Percentiles rank a stretch among this genome's conserved stretches.
Evolutionary conservation across 2,888 invertebrate species (phyloP).

Genomic region (Heliconius ethilla): DNA sequence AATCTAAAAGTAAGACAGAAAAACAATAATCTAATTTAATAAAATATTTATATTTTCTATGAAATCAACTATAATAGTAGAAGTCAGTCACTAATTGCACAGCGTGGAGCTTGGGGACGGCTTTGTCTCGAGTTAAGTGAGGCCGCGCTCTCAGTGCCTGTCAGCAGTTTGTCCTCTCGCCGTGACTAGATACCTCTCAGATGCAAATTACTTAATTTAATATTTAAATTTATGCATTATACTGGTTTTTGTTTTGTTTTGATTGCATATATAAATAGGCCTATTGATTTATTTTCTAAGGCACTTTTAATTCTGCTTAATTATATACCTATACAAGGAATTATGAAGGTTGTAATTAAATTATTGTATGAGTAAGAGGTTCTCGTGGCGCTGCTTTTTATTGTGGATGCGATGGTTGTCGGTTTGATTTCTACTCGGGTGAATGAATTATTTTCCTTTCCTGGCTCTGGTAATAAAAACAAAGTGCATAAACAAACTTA

Average conservation of each 20-base stretch:
- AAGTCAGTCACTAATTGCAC: slow-evolving; percentile 20
- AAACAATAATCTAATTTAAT: not conserved
- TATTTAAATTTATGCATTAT: slow-evolving; percentile 2
- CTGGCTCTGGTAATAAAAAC: too few species aligned
- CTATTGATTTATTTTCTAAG: not conserved
- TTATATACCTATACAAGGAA: not conserved
- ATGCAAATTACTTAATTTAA: slow-evolving; percentile 22
- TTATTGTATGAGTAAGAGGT: too few species aligned
- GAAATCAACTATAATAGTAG: slow-evolving; percentile 16
- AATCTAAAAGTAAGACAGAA: not conserved
- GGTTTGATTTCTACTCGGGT: too few species aligned
- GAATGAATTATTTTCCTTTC: too few species aligned
- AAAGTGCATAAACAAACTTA: too few species aligned
- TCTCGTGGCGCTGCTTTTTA: too few species aligned
- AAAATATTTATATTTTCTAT: not conserved
- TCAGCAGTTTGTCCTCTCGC: slow-evolving; percentile 22
- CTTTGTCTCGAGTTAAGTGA: slow-evolving; percentile 26
- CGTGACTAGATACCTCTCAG: not conserved
- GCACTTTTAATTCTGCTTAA: not conserved
- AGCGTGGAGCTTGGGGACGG: slow-evolving; percentile 4
- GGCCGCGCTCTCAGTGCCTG: slow-evolving; percentile 14
- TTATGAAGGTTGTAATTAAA: too few species aligned
- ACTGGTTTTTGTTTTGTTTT: not conserved
- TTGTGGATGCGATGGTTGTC: too few species aligned
- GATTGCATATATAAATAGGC: not conserved